Conservation (phyloP, 2,888 invertebrate species). For the Lasioglossum pauxillum region DNA sequence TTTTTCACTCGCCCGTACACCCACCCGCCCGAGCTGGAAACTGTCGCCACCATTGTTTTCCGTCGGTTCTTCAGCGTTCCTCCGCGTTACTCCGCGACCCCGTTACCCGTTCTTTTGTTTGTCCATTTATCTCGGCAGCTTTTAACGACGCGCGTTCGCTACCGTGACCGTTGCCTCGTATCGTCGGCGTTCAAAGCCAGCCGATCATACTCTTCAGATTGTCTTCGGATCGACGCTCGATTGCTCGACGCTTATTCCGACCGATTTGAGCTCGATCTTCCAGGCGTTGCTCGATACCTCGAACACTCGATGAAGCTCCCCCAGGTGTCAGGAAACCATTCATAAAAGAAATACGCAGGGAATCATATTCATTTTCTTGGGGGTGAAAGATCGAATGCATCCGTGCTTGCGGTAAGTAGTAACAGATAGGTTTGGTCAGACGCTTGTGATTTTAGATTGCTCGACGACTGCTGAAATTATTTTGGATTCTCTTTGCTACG, state of each 20-base stretch:
- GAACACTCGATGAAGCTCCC: neutral
- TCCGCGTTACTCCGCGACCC: slow-evolving; percentile 4
- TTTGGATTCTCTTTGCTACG: neutral
- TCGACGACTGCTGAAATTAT: too few relatives aligned
- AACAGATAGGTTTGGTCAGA: neutral
- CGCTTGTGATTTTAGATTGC: neutral
- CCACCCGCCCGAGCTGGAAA: slow-evolving; percentile 12
- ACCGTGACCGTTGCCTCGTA: neutral
- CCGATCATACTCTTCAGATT: neutral
- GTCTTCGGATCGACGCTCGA: neutral
- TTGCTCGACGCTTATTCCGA: neutral
- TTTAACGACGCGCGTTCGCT: neutral
- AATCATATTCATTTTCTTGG: neutral
- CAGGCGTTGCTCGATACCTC: neutral
- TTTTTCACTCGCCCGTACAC: neutral
- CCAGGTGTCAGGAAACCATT: neutral
- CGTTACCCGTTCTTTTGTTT: slow-evolving; percentile 42
- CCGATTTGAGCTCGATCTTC: neutral
- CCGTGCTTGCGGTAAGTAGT: neutral
- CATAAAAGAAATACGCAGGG: neutral
- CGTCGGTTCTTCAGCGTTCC: neutral
- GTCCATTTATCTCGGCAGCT: slow-evolving; percentile 48
- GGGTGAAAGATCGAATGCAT: neutral
- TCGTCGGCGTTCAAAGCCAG: neutral
- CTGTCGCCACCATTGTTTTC: slow-evolving; percentile 41